Evolutionary conservation across 2,113 vertebrate species (phyloP).

Genomic region (Rhinolophus ferrumequinum): DNA sequence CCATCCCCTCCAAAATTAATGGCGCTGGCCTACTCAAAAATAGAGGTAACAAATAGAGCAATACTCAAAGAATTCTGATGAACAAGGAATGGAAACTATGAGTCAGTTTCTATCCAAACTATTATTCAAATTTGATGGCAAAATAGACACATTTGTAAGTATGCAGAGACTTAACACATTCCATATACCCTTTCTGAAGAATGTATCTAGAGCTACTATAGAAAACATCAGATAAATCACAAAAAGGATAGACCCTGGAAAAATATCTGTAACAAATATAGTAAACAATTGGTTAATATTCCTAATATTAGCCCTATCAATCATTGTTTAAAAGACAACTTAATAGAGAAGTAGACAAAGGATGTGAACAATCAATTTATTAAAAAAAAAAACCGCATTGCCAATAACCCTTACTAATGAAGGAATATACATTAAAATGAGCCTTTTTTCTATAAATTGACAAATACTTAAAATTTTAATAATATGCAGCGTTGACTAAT

Average conservation of each 20-base stretch:
- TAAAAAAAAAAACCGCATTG: background rate
- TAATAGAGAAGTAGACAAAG: background rate
- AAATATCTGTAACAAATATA: background rate
- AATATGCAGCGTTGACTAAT: background rate
- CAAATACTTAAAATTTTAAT: constrained; percentile 48
- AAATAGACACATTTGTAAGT: background rate
- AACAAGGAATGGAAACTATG: background rate
- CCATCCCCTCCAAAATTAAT: background rate
- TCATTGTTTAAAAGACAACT: background rate
- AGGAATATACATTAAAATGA: constrained; percentile 6
- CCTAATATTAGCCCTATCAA: background rate
- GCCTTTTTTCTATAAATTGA: background rate
- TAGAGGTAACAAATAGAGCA: background rate
- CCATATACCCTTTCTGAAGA: background rate
- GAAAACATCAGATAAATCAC: background rate
- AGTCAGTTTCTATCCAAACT: background rate
- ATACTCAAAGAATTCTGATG: background rate
- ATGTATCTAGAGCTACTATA: background rate
- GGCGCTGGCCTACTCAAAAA: background rate
- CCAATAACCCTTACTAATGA: background rate
- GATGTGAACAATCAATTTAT: background rate
- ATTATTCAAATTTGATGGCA: background rate
- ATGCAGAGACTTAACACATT: background rate
- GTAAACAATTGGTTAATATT: background rate
- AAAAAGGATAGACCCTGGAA: background rate